Conservation (phyloP, 2,888 invertebrate genomes). For the Corbicula japonica region DNA sequence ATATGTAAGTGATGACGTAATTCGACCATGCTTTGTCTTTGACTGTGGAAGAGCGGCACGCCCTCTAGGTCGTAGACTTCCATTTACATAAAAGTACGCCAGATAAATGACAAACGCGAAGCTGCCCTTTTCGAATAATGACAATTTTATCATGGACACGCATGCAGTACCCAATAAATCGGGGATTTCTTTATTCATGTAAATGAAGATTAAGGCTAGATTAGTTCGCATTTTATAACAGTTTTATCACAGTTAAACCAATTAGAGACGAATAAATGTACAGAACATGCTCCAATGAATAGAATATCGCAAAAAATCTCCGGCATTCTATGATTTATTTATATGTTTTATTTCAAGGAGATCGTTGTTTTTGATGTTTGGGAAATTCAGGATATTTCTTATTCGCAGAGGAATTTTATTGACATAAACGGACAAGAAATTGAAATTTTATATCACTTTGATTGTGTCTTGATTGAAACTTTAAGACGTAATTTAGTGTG, state of each 20-base stretch:
- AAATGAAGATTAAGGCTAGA: constrained; percentile 18
- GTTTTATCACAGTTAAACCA: constrained; percentile 43
- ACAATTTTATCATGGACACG: constrained; percentile 17
- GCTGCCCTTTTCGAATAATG: constrained; percentile 12
- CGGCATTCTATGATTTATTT: constrained; percentile 48
- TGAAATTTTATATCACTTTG: constrained; percentile 25
- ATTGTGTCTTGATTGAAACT: constrained; percentile 15
- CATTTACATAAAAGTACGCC: neutral
- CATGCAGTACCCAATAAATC: constrained; percentile 16
- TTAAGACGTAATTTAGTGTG: constrained; percentile 21
- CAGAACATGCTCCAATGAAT: constrained; percentile 1
- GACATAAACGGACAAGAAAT: constrained; percentile 35
- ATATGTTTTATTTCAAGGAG: constrained; percentile 27
- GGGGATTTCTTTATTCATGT: constrained; percentile 44
- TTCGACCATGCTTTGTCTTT: too few species aligned
- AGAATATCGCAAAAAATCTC: constrained; percentile 18
- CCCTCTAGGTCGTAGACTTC: too few species aligned
- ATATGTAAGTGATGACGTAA: too few species aligned
- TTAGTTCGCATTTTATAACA: constrained; percentile 41
- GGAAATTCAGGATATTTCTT: constrained; percentile 15
- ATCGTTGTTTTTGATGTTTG: constrained; percentile 35
- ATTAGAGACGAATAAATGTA: constrained; percentile 40
- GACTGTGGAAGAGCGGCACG: too few species aligned
- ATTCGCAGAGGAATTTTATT: constrained; percentile 33
- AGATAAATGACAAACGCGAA: neutral